Percentiles rank a stretch among this genome's conserved stretches.
phyloP scores from a whole-genome alignment of 2,113 vertebrate species.

The Crotalus viridis region DNA sequence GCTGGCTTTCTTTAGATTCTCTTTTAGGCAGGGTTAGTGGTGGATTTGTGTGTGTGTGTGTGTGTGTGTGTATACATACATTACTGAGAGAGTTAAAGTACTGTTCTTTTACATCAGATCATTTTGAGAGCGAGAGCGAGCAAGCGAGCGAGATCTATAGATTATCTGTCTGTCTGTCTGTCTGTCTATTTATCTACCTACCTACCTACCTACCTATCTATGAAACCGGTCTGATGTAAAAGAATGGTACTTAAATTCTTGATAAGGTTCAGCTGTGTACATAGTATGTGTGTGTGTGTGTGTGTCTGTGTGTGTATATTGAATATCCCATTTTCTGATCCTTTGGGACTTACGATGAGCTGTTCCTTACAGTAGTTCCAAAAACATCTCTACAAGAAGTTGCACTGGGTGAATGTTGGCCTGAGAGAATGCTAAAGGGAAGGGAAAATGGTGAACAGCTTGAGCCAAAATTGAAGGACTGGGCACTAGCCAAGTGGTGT shows the following conservation, averaged over 20 bases:
- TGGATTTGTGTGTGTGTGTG: background rate
- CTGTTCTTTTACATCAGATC: background rate
- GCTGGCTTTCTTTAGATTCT: background rate
- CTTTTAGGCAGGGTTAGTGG: background rate
- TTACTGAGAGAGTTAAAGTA: background rate
- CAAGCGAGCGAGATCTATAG: too few species aligned
- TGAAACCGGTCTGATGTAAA: background rate
- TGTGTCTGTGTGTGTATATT: background rate
- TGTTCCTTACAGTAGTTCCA: background rate
- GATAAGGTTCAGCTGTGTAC: background rate
- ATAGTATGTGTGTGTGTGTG: too few species aligned
- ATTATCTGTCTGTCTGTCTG: too few species aligned
- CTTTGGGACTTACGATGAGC: background rate
- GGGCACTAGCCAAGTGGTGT: background rate
- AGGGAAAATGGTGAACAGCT: slow-evolving; percentile 29
- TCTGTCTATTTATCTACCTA: too few species aligned
- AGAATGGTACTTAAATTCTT: background rate
- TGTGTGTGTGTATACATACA: background rate
- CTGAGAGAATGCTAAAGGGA: background rate
- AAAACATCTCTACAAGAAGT: background rate
- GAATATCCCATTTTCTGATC: background rate
- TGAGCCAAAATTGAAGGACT: slow-evolving; percentile 39
- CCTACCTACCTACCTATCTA: too few species aligned
- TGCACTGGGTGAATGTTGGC: background rate
- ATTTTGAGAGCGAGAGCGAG: background rate